phyloP scores from a whole-genome alignment of 30 jellyfish, hydroid and myxozoan species.

The Phacellophora camtschatica region DNA sequence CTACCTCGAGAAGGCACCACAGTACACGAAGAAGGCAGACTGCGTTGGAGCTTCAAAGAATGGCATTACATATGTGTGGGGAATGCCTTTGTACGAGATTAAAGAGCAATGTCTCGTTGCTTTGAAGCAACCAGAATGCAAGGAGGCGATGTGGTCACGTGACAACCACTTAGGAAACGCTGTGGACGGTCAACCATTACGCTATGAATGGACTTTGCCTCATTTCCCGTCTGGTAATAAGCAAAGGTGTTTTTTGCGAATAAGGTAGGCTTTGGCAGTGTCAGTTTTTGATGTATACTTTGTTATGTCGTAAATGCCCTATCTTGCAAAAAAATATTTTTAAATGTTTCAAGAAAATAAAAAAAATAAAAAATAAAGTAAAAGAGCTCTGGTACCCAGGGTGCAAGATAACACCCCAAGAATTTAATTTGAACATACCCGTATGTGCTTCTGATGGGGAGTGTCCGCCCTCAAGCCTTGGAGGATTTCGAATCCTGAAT shows the following conservation, averaged over 20 bases:
- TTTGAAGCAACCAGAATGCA: constrained; percentile 76
- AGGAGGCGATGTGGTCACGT: constrained; percentile 85
- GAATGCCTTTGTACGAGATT: constrained; percentile 55
- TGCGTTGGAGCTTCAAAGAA: constrained; percentile 68
- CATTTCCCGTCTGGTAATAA: constrained; percentile 86
- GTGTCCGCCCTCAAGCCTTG: too few relatives aligned
- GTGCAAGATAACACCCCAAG: too few relatives aligned
- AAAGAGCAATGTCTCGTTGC: constrained; percentile 80
- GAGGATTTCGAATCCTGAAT: too few relatives aligned
- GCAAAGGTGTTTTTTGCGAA: constrained; percentile 81
- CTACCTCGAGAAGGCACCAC: constrained; percentile 79
- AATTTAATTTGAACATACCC: too few relatives aligned
- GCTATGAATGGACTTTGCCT: constrained; percentile 85
- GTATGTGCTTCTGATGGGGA: too few relatives aligned
- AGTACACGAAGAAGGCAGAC: constrained; percentile 29
- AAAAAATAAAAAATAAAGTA: too few relatives aligned
- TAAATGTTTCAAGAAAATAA: too few relatives aligned
- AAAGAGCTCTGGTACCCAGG: too few relatives aligned
- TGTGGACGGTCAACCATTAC: constrained; percentile 64
- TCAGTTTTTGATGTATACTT: neutral
- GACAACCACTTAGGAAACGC: constrained; percentile 96
- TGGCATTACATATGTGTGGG: constrained; percentile 77
- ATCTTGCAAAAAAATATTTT: too few relatives aligned
- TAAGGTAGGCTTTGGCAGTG: constrained; percentile 58
- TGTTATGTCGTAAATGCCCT: too few relatives aligned